Evolutionary conservation across 2,888 invertebrate genomes (phyloP).

Genomic region (Pristionchus exspectatus): DNA sequence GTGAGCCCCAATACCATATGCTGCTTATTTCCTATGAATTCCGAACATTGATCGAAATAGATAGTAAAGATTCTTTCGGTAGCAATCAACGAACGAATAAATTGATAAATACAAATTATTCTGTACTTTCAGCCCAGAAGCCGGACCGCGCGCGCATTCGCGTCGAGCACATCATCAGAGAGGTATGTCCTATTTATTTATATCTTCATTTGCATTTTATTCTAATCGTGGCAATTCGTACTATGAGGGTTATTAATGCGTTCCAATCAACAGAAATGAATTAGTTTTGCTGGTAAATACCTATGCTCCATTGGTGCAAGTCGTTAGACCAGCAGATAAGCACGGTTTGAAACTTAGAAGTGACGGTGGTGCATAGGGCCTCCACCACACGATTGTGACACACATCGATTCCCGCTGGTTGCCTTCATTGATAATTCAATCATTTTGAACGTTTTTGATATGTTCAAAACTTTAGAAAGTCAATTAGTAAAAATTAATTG

Average conservation of each 20-base stretch:
- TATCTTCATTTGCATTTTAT: not conserved
- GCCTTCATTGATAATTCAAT: no score
- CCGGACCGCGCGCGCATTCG: constrained; percentile 90
- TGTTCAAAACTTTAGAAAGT: not conserved
- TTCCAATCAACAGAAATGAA: not conserved
- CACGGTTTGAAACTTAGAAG: no score
- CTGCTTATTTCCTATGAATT: no score
- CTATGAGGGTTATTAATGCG: no score
- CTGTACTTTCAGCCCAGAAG: constrained; percentile 79
- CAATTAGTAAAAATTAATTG: no score
- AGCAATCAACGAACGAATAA: not conserved
- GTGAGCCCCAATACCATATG: no score
- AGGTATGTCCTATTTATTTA: constrained; percentile 53
- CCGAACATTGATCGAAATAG: not conserved
- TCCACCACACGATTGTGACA: no score
- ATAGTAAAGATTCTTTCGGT: not conserved
- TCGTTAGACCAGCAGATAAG: no score
- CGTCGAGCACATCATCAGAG: constrained; percentile 96
- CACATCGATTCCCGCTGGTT: no score
- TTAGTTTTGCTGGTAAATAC: not conserved
- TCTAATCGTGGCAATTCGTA: not conserved
- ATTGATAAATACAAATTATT: not conserved
- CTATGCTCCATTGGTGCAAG: not conserved
- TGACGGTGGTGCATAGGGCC: no score
- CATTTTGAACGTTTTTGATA: not conserved